Evolutionary conservation across 2,113 vertebrate species (phyloP).

Genomic region (Fukomys damarensis): DNA sequence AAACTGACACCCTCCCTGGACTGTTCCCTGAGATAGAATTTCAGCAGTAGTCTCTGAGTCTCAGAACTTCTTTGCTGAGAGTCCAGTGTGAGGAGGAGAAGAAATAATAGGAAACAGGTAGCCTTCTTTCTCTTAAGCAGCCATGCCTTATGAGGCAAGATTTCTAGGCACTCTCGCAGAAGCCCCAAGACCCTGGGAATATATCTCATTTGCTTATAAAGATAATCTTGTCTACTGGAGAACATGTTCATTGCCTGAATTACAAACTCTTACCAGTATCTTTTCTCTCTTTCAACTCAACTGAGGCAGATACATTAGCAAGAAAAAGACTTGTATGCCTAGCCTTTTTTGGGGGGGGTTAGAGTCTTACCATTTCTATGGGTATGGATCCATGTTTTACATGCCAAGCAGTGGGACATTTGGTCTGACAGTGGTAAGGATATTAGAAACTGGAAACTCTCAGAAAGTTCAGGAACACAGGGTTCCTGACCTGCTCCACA

Average conservation of each 20-base stretch:
- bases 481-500: slow-evolving; percentile 34
- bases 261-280: not conserved
- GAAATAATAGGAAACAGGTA: slow-evolving; percentile 51
- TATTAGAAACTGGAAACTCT: slow-evolving; percentile 56
- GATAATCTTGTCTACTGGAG: slow-evolving; percentile 29
- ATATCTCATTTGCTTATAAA: slow-evolving; percentile 18
- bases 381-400: not conserved
- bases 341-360: not conserved
- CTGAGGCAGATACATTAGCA: not conserved
- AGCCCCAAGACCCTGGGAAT: slow-evolving; percentile 45
- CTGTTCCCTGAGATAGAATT: not conserved
- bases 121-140: slow-evolving; percentile 53
- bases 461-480: slow-evolving; percentile 18
- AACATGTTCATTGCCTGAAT: not conserved
- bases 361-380: not conserved
- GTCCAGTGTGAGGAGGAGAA: slow-evolving; percentile 26
- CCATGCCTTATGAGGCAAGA: slow-evolving; percentile 32
- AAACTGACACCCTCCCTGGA: not conserved
- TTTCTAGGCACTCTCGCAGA: slow-evolving; percentile 41
- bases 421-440: slow-evolving; percentile 23
- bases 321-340: not conserved
- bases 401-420: not conserved
- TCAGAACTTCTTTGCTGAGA: slow-evolving; percentile 55
- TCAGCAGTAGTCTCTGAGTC: slow-evolving; percentile 50
- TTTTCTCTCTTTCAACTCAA: slow-evolving; percentile 38